These are phyloP conservation scores for Eumacrocentrus americanus DNA, from an alignment of 2,888 invertebrate species.

Conservation along the genomic window DNA sequence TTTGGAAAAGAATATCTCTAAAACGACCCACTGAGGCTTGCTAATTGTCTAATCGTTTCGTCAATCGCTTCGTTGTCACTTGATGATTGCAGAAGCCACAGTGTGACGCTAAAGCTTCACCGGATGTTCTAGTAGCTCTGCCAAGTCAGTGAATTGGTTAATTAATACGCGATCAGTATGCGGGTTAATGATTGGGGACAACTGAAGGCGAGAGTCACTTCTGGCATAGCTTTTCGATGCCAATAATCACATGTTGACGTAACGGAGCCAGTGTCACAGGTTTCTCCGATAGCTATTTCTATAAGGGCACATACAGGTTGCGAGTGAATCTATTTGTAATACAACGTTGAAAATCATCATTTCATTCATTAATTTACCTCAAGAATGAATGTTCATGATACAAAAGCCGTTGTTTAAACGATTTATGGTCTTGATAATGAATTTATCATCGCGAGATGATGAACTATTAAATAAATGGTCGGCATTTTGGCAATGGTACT, in stretches of 20 bases:
- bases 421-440: neutral
- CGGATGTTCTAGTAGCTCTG: conserved; percentile 6
- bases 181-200: conserved; percentile 41
- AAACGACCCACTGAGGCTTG: too few species aligned
- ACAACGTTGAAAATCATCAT: neutral
- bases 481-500: conserved; percentile 1
- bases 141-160: conserved; percentile 10
- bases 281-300: conserved; percentile 29
- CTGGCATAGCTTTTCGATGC: conserved; percentile 27
- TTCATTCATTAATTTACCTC: neutral
- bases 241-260: conserved; percentile 36
- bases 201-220: conserved; percentile 25
- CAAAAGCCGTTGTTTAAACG: neutral
- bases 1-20: too few species aligned
- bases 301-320: conserved; percentile 28
- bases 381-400: neutral
- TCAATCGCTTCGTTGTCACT: too few species aligned
- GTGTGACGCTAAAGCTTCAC: too few species aligned
- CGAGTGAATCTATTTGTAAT: conserved; percentile 29
- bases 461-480: neutral
- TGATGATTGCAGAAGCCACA: too few species aligned
- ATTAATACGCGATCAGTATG: conserved; percentile 33
- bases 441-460: neutral
- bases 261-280: conserved; percentile 23
- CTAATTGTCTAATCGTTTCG: conserved; percentile 9